These are phyloP conservation scores for Chunga burmeisteri DNA, from an alignment of 2,113 vertebrate species.

Conservation along the genomic window DNA sequence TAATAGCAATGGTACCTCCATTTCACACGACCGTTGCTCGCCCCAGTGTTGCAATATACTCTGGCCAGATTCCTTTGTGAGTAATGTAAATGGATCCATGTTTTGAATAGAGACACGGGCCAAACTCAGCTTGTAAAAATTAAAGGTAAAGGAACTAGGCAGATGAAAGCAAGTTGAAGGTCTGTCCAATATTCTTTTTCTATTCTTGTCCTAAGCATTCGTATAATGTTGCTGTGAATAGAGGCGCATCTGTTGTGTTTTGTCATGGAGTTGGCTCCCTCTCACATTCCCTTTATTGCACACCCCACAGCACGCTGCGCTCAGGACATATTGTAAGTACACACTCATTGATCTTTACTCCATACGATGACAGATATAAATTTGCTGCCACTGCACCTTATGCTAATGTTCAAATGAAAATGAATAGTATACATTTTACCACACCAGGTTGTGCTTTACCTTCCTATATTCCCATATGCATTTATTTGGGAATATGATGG, in stretches of 20 bases:
- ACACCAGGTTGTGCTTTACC: not conserved
- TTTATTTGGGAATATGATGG: not conserved
- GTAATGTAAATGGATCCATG: not conserved
- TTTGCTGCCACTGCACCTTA: slow-evolving; percentile 29
- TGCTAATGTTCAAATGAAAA: slow-evolving; percentile 30
- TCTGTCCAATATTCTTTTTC: not conserved
- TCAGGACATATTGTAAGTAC: not conserved
- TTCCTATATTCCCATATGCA: not conserved
- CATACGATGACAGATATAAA: not conserved
- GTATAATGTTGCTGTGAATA: not conserved
- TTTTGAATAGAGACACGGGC: not conserved
- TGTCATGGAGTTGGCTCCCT: not conserved
- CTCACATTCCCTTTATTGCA: not conserved
- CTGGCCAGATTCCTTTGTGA: not conserved
- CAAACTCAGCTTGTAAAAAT: not conserved
- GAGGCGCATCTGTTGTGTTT: not conserved
- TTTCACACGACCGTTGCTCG: not conserved
- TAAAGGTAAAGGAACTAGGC: not conserved
- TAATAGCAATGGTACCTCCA: slow-evolving; percentile 25
- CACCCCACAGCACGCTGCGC: fast-evolving
- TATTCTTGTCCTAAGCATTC: not conserved
- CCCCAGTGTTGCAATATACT: not conserved
- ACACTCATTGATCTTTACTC: slow-evolving; percentile 31
- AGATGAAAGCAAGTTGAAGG: not conserved
- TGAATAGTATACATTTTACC: not conserved